Evolutionary conservation across 2,797 vertebrate genomes (phyloP).

Genomic region (Argya squamiceps): DNA sequence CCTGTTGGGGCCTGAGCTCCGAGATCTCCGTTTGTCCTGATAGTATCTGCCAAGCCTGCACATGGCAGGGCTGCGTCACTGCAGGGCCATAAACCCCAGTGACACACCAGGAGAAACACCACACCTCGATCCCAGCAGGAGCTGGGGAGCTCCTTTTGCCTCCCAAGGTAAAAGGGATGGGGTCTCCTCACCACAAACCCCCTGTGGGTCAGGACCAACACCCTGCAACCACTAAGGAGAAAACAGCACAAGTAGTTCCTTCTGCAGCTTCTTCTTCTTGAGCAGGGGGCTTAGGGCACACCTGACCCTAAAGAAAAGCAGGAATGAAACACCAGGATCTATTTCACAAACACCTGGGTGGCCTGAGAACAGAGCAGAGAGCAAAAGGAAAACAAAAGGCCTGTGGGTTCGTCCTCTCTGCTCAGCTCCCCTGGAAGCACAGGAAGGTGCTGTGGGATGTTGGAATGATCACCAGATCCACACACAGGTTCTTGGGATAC

Average conservation of each 20-base stretch:
- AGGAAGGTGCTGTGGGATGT: background rate
- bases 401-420: background rate
- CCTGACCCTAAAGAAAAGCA: background rate
- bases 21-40: background rate
- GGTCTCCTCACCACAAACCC: background rate
- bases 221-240: background rate
- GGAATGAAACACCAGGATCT: background rate
- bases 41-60: conserved; percentile 16
- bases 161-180: background rate
- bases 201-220: fast-evolving
- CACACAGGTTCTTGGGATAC: background rate
- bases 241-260: background rate
- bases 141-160: background rate
- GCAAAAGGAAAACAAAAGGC: background rate
- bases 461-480: background rate
- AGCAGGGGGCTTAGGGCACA: background rate
- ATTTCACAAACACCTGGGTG: background rate
- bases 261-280: background rate
- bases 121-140: background rate
- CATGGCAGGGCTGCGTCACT: background rate
- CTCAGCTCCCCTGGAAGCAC: background rate
- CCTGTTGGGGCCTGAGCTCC: conserved; percentile 52
- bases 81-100: background rate
- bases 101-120: background rate
- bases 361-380: background rate